These are phyloP conservation scores for Gallinago solitaria DNA, from an alignment of 2,797 vertebrate genomes.

Conservation along the genomic window DNA sequence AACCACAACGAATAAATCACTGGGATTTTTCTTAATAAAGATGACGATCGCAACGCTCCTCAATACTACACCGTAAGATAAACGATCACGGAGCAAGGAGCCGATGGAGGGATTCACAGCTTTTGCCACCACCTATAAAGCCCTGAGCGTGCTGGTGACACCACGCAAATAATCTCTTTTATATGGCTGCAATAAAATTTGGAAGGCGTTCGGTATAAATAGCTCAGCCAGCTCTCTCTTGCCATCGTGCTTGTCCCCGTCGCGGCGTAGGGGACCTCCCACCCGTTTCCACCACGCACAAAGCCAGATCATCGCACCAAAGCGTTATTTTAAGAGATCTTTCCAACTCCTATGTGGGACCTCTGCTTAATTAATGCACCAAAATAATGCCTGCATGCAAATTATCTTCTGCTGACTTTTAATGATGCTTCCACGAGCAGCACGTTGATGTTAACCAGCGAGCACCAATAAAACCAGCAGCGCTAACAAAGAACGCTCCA, in stretches of 20 bases:
- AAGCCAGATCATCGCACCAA: background rate
- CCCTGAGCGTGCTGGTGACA: rapidly evolving
- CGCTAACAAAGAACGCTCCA: no score
- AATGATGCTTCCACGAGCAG: background rate
- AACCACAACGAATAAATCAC: background rate
- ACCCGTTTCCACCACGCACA: background rate
- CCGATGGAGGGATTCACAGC: background rate
- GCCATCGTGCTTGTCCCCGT: rapidly evolving
- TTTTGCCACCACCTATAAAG: background rate
- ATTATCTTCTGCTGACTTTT: background rate
- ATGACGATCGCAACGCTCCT: rapidly evolving
- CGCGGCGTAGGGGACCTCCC: rapidly evolving
- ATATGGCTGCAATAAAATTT: background rate
- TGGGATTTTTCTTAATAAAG: background rate
- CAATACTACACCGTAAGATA: background rate
- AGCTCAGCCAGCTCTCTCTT: background rate
- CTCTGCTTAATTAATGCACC: background rate
- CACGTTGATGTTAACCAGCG: background rate
- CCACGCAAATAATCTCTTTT: background rate
- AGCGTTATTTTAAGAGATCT: background rate
- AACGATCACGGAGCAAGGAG: background rate
- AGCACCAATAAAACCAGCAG: no score
- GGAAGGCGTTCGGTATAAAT: background rate
- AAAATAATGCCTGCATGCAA: background rate
- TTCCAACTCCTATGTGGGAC: rapidly evolving